Evolutionary conservation across 2,797 vertebrate genomes (phyloP).

Genomic region (Hypotaenidia okinawae): DNA sequence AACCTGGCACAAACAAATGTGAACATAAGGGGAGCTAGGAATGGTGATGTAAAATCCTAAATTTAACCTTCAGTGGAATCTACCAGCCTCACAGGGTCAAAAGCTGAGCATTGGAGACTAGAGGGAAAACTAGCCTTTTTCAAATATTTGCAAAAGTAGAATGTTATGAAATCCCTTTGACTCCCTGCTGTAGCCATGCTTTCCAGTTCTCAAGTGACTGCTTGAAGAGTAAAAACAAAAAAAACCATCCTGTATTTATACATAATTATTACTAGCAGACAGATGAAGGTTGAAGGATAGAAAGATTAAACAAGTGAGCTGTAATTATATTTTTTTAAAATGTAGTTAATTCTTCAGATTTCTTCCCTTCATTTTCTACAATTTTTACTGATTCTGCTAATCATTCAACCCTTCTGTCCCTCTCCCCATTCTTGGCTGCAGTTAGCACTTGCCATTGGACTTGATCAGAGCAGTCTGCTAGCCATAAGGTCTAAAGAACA

Average conservation of each 20-base stretch:
- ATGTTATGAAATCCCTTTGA: background rate
- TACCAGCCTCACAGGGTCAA: background rate
- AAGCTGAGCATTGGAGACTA: background rate
- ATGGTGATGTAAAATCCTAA: slow-evolving; percentile 22
- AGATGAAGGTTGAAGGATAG: background rate
- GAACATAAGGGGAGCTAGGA: slow-evolving; percentile 13
- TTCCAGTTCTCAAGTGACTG: background rate
- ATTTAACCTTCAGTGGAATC: background rate
- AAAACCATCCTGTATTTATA: background rate
- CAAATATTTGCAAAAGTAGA: background rate
- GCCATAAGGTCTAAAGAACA: background rate
- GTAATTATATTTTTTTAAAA: background rate
- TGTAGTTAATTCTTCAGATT: background rate
- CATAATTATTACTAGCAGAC: background rate
- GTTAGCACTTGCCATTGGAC: background rate
- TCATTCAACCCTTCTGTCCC: background rate
- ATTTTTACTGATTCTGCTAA: background rate
- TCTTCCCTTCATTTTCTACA: background rate
- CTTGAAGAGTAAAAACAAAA: background rate
- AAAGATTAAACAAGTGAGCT: background rate
- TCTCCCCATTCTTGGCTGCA: background rate
- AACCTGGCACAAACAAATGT: slow-evolving; percentile 24
- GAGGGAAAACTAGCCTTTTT: background rate
- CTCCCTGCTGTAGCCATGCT: no score
- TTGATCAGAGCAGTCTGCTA: background rate